Percentiles rank a stretch among this genome's conserved stretches.
phyloP scores from a whole-genome alignment of 2,888 invertebrate species.

The Pediacus dermestoides region DNA sequence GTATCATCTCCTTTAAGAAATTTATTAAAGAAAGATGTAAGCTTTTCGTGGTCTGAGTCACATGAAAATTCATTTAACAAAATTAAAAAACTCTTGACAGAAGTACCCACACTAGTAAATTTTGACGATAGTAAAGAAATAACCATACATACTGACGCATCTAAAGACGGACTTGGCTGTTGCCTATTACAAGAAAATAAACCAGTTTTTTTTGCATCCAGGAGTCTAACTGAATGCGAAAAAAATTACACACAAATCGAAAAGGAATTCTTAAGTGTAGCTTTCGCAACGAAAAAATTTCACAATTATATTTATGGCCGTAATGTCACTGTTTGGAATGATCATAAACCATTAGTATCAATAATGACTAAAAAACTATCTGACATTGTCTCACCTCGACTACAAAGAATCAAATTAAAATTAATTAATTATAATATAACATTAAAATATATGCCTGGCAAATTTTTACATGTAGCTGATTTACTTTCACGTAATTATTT shows the following conservation, averaged over 20 bases:
- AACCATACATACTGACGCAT: conserved; percentile 11
- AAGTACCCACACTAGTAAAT: conserved; percentile 9
- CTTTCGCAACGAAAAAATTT: background rate
- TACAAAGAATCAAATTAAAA: conserved; percentile 8
- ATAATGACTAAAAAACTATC: conserved; percentile 8
- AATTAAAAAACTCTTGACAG: background rate
- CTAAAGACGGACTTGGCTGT: conserved; percentile 8
- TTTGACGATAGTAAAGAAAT: conserved; percentile 10
- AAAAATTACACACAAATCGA: conserved; percentile 12
- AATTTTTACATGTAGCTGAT: conserved; percentile 9
- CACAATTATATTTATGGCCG: background rate
- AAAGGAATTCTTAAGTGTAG: conserved; percentile 10
- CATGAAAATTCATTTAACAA: background rate
- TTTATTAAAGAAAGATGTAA: conserved; percentile 17
- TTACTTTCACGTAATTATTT: conserved; percentile 8
- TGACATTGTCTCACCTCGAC: conserved; percentile 8
- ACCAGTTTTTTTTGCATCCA: conserved; percentile 10
- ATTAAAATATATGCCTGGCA: conserved; percentile 3
- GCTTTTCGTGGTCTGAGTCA: conserved; percentile 8
- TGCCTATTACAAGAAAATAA: conserved; percentile 13
- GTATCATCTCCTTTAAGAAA: conserved; percentile 12
- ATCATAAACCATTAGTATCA: conserved; percentile 11
- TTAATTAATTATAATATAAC: conserved; percentile 1
- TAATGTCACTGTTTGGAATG: conserved; percentile 4
- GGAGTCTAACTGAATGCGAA: conserved; percentile 9